Base-by-base conservation (phyloP, 2,113 vertebrate species). In the Egretta garzetta region DNA sequence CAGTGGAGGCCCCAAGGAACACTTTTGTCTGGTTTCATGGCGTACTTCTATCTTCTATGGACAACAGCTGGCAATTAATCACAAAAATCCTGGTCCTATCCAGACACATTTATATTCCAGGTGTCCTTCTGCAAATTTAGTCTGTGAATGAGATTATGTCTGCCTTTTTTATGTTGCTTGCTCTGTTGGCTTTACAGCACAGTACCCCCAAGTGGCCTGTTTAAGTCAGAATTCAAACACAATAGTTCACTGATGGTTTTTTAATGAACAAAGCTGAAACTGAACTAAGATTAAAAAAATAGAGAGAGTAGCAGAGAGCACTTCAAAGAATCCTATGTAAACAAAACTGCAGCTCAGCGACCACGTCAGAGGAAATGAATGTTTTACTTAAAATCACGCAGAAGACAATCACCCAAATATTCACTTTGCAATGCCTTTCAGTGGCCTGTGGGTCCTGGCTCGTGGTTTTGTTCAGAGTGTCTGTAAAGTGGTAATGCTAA, bases 61-160 rank as follows among this genome's bases (percentile, higher is more conserved):
- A 84, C 77, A 96, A 92, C 74, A 80, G 72, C 64, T 93, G 77
- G 50, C 67, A 95, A 77, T 88, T 94, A 94, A 92, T 93, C 80
- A 91, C 68, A 91, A 86, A 87, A 94, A 14, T 33, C 20, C 47
- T 10, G 2, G 27, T 71, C 49, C 68, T 94, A 70, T 90, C 72
- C 92, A 94, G 88, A 56, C 79, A 87, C 92, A 93, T 95, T 93
- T 91, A 73, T 95, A 94, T 96, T 96, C 93, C 93, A 96, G 93
- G 95, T 95, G 89, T 93, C 74, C 76, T 93, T 92, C 87, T 85
- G 84, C 59, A 93, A 91, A 86, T 84, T 92, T 91, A 68, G 64
- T 79, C 93, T 97, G 88, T 37, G 68, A 89, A 95, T 97, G 87
- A 96, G 93, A 96, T 96, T 96, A 95, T 86, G 88, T 88, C 91